These are phyloP conservation scores for Chrysotoxum bicinctum DNA, from an alignment of 2,888 invertebrate genomes.

Conservation along the genomic window DNA sequence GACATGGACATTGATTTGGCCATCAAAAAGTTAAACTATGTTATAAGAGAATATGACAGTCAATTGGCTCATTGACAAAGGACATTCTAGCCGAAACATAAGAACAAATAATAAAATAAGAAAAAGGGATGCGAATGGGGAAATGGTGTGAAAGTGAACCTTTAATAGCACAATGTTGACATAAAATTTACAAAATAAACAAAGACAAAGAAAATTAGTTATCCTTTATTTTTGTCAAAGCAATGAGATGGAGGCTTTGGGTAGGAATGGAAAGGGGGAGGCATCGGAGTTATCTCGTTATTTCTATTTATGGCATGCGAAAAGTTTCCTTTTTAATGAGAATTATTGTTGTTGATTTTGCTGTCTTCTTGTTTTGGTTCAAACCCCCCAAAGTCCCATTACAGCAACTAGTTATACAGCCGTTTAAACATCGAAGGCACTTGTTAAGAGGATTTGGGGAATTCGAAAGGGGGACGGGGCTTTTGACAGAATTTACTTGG, in stretches of 20 bases:
- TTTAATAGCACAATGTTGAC: constrained; percentile 25
- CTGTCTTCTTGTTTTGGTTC: constrained; percentile 9
- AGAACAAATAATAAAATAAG: neutral
- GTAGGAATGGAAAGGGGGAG: neutral
- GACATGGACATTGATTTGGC: constrained; percentile 86
- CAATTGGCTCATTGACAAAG: constrained; percentile 67
- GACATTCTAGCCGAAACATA: neutral
- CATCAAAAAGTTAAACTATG: constrained; percentile 87
- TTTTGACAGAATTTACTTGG: neutral
- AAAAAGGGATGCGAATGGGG: neutral
- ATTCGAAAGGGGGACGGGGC: neutral
- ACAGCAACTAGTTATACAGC: constrained; percentile 45
- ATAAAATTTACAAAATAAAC: constrained; percentile 50
- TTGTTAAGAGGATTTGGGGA: constrained; percentile 39
- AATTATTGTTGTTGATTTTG: constrained; percentile 50
- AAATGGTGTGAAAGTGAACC: constrained; percentile 1
- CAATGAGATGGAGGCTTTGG: neutral
- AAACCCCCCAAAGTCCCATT: constrained; percentile 35
- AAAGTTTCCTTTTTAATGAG: constrained; percentile 62
- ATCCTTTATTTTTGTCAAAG: constrained; percentile 40
- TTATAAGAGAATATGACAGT: constrained; percentile 85
- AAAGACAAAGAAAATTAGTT: constrained; percentile 62
- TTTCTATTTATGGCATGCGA: constrained; percentile 61
- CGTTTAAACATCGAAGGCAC: constrained; percentile 44
- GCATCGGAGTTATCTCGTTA: constrained; percentile 32